phyloP scores from a whole-genome alignment of 2,113 vertebrate species.

The Clarias gariepinus region DNA sequence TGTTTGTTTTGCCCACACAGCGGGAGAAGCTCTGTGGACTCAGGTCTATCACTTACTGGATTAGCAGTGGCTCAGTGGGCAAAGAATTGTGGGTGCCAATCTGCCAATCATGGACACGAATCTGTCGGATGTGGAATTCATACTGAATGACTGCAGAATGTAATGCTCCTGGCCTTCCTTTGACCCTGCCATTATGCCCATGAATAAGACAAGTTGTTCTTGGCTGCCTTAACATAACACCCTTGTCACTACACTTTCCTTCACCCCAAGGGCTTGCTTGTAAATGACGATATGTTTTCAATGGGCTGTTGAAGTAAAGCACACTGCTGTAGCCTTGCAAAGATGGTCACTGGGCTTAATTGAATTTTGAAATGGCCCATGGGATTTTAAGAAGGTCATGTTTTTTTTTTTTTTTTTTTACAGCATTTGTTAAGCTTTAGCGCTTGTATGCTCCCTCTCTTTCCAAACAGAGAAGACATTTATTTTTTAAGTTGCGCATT shows the following conservation, averaged over 20 bases:
- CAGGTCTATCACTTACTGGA: constrained; percentile 18
- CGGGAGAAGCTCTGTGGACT: neutral
- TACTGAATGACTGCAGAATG: constrained; percentile 9
- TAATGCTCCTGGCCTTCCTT: constrained; percentile 24
- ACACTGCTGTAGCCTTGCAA: constrained; percentile 10
- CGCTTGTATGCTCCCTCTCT: neutral
- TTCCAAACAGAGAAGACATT: neutral
- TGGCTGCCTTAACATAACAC: constrained; percentile 32
- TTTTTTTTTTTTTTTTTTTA: neutral
- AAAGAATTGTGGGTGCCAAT: neutral
- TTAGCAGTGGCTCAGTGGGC: constrained; percentile 23
- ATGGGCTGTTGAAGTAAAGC: constrained; percentile 23
- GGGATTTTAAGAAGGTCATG: constrained; percentile 37
- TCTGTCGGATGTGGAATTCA: constrained; percentile 1
- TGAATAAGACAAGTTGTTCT: constrained; percentile 37
- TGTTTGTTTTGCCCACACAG: neutral
- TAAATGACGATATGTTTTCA: constrained; percentile 39
- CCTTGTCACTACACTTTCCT: constrained; percentile 35
- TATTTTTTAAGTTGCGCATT: neutral
- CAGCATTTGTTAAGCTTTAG: constrained; percentile 31
- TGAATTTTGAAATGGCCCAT: constrained; percentile 41
- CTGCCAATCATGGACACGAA: constrained; percentile 10
- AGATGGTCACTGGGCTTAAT: constrained; percentile 37
- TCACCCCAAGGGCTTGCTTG: constrained; percentile 39
- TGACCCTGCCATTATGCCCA: constrained; percentile 20